phyloP scores from a whole-genome alignment of 1,140 invertebrate species.

The Heterodera carotae region DNA sequence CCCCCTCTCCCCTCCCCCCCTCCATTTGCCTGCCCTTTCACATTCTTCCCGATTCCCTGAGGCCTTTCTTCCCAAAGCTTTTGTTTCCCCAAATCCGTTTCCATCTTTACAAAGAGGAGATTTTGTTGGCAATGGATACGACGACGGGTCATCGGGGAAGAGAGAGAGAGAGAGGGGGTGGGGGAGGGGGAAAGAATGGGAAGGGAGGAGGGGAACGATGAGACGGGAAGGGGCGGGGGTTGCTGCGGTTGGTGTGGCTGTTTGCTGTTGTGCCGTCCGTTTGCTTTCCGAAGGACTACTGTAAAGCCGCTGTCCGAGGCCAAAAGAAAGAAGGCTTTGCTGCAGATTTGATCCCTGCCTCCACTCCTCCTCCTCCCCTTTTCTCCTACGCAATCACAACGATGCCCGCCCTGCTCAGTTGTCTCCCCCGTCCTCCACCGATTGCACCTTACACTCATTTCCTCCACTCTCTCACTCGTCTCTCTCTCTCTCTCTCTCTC shows the following conservation, averaged over 20 bases:
- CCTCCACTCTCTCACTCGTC: no score
- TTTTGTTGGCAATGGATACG: conserved; percentile 1
- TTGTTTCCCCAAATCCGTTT: not conserved
- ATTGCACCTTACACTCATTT: no score
- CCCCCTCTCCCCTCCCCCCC: no score
- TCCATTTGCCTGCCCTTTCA: not conserved
- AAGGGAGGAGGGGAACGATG: not conserved
- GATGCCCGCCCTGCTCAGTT: not conserved
- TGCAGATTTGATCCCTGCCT: not conserved
- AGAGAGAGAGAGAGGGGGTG: not conserved
- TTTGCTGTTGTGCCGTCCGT: not conserved
- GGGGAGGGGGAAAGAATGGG: no score
- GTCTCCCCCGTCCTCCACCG: no score
- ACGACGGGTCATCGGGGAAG: not conserved
- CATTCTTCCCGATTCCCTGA: not conserved
- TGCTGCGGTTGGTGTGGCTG: not conserved
- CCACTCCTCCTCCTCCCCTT: not conserved
- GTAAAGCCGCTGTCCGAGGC: not conserved
- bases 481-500: not conserved
- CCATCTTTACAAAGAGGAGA: not conserved
- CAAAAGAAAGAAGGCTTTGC: not conserved
- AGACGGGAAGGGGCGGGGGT: no score
- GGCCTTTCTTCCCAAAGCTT: not conserved
- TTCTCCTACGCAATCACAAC: not conserved
- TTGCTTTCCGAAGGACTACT: not conserved